Conservation (phyloP, 2,797 vertebrate genomes). For the Myoxocephalus aenaeus region DNA sequence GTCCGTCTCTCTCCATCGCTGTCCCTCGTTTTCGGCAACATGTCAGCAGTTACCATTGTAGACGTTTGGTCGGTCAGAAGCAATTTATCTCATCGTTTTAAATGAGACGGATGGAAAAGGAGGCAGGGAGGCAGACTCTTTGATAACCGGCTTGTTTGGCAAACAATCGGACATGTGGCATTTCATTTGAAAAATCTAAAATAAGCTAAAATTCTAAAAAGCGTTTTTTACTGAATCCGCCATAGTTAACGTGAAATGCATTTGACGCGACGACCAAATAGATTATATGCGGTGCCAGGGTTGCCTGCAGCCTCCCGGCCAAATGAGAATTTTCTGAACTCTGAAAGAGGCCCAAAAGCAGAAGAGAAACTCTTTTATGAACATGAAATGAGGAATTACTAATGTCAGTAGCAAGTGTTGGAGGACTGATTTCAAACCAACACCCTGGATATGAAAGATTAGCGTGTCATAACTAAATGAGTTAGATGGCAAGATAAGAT, state of each 20-base stretch:
- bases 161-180: slow-evolving; percentile 31
- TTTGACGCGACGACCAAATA: slow-evolving; percentile 3
- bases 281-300: background rate
- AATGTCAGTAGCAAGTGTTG: background rate
- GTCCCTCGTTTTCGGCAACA: slow-evolving; percentile 53
- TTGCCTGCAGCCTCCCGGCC: background rate
- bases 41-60: slow-evolving; percentile 31
- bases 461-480: background rate
- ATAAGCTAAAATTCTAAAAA: background rate
- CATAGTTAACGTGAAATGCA: background rate
- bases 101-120: background rate
- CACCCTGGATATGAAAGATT: background rate
- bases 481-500: background rate
- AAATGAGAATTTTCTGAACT: background rate
- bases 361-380: background rate
- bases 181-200: slow-evolving; percentile 25
- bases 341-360: slow-evolving; percentile 1
- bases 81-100: slow-evolving; percentile 39
- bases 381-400: background rate
- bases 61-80: slow-evolving; percentile 18
- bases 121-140: slow-evolving; percentile 1
- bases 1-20: slow-evolving; percentile 9
- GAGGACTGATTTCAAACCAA: slow-evolving; percentile 1
- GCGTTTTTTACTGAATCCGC: background rate
- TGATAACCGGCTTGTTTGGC: slow-evolving; percentile 26